Evolutionary conservation across 2,113 vertebrate genomes (phyloP).

Genomic region (Lonchura striata): DNA sequence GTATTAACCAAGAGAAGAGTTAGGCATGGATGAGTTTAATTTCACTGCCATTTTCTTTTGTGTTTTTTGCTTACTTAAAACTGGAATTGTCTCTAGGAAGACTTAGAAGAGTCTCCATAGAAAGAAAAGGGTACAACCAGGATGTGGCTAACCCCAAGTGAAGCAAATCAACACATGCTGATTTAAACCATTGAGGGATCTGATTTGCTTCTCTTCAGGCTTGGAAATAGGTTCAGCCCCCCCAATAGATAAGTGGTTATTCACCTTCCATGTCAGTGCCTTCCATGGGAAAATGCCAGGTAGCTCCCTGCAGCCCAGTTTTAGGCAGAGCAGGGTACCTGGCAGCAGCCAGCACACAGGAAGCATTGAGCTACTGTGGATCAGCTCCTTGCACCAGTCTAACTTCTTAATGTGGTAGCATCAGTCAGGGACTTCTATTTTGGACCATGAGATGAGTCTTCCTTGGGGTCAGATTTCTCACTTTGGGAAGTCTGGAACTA

Average conservation of each 20-base stretch:
- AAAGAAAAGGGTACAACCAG: neutral
- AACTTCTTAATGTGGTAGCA: neutral
- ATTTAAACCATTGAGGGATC: neutral
- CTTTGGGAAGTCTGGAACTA: neutral
- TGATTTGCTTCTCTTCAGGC: neutral
- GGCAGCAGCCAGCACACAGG: neutral
- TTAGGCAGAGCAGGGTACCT: neutral
- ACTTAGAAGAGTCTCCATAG: neutral
- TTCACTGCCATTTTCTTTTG: neutral
- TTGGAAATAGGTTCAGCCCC: neutral
- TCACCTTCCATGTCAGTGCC: neutral
- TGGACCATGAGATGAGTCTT: neutral
- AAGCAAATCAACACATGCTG: rapidly evolving
- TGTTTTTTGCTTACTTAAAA: neutral
- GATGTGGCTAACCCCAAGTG: neutral
- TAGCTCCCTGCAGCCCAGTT: neutral
- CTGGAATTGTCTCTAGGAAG: neutral
- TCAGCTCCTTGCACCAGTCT: neutral
- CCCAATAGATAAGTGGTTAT: rapidly evolving
- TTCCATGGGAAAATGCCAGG: neutral
- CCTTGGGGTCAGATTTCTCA: neutral
- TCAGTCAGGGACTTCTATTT: neutral
- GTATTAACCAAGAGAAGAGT: neutral
- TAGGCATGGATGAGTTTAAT: neutral
- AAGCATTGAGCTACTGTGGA: neutral